Base-by-base conservation (phyloP, 1,140 invertebrate genomes). In the Trachelipus rathkii region DNA sequence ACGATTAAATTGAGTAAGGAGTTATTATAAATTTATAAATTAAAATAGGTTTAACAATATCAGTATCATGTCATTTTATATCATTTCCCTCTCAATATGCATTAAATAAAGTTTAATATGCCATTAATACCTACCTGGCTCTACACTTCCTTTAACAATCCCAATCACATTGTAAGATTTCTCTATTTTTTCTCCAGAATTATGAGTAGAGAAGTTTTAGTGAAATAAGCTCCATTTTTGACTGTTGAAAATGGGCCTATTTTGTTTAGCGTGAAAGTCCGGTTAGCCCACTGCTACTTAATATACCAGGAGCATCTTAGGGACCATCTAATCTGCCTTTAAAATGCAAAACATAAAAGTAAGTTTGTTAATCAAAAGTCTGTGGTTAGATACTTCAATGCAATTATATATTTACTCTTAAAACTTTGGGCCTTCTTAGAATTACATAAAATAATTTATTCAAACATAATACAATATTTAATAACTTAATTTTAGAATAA, bases 201-300 rank as follows among this genome's bases (percentile, higher is more conserved):
- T 60, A 19, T 60, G 50, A 60, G 50, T 60, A 60, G 11, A 19
- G n/a, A 3, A 60, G 11, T 3, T 1, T 19, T 19, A 60, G 4
- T 2, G 11, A 15, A 19, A 60, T 8, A n/a, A n/a, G 50, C 19
- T 15, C 11, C 50, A 2, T 3, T 19, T 19, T 60, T 60, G 50
- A 15, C 8, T 19, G 3, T 60, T 19, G 11, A 60, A 60, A 13
- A 13, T 15, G 87, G 86, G 43, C 87, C 87, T 67, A 86, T 75
- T 68, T 81, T 83, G 78, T 87, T n/a, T n/a, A n/a, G 87, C 0
- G 84, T 85, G 3, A 88, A 81, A 77, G n/a, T n/a, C n/a, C n/a
- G 89, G 88, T 10, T 84, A 77, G 9, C 83, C 83, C 87, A 86
- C 76, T 84, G 82, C 87, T 87, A 88, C n/a, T n/a, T n/a, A n/a